Base-by-base conservation (phyloP, 2,113 vertebrate genomes). In the Hippopotamus amphibius region DNA sequence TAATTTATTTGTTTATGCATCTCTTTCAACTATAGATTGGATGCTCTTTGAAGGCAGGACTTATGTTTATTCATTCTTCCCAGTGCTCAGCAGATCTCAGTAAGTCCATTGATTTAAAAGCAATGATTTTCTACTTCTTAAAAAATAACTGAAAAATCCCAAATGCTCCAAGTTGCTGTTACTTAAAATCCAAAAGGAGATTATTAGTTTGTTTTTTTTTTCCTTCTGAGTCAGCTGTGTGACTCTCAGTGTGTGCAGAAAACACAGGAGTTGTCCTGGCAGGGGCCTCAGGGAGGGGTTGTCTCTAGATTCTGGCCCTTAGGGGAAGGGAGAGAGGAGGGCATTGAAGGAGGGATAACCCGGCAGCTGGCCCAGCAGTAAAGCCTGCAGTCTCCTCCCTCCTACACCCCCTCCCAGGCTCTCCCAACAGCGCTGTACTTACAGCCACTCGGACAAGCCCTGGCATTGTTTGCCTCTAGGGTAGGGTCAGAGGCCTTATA, bases 401-500 rank as follows among this genome's bases (percentile, higher is more conserved):
- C 59, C 33, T 30, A 69, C 5, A 7, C 16, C 66, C 65, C 68
- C 79, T 71, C 84, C 50, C 7, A 0, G 65, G 71, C 90, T 85
- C 88, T 96, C 92, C 90, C 93, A 92, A 69, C 41, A 69, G 83
- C 94, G 30, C 89, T 87, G 83, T 74, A 6, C 90, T 95, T 53
- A 82, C 5, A 50, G 96, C 41, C 66, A 1, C 85, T 84, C 2
- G 88, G 91, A 97, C 96, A 98, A 97, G 97, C 88, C 92, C 59
- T 24, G 26, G 95, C 79, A 97, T 93, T 97, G 97, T 97, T 81
- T 48, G 88, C 91, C 91, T 97, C 85, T n/a, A 69, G 93, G 63
- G 85, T 71, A 48, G 86, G 97, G 97, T 98, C 97, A 98, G 96
- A 94, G 96, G 97, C 96, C 97, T 82, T 94, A 41, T 61, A 97